These are phyloP conservation scores for Hemiprocne comata DNA, from an alignment of 2,113 vertebrate species.

Conservation along the genomic window DNA sequence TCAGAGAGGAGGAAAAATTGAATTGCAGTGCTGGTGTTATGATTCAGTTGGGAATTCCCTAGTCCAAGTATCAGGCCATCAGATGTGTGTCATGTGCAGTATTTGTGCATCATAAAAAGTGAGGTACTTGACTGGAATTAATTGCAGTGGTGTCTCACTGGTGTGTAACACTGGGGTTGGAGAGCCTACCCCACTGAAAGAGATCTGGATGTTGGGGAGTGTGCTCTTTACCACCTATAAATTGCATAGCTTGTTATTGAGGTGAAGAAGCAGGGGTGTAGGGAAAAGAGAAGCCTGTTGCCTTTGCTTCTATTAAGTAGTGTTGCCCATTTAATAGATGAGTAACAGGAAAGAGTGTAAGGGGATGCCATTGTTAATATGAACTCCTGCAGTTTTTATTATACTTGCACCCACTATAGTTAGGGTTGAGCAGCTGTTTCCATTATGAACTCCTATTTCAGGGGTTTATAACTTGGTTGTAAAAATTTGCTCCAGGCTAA, in stretches of 20 bases:
- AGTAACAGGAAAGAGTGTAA: slow-evolving; percentile 76
- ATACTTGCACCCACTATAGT: slow-evolving; percentile 68
- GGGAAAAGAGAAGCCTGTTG: slow-evolving; percentile 34
- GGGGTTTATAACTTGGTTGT: slow-evolving; percentile 81
- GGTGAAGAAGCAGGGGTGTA: background rate
- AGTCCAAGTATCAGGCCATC: background rate
- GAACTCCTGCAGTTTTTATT: slow-evolving; percentile 79
- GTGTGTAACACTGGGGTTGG: background rate
- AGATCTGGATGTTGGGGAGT: background rate
- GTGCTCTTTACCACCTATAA: slow-evolving; percentile 59
- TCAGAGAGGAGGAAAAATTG: background rate
- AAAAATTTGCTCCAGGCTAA: slow-evolving; percentile 78
- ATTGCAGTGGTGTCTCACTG: background rate
- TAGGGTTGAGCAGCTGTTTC: slow-evolving; percentile 81
- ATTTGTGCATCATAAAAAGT: background rate
- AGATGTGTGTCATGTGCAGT: background rate
- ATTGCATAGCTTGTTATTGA: slow-evolving; percentile 61
- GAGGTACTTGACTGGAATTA: background rate
- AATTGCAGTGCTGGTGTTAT: background rate
- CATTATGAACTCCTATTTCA: slow-evolving; percentile 81
- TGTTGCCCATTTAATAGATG: slow-evolving; percentile 73
- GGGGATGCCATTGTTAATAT: slow-evolving; percentile 74
- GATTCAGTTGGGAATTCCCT: background rate
- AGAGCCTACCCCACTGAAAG: slow-evolving; percentile 15
- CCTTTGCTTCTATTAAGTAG: slow-evolving; percentile 67